Base-by-base conservation (phyloP, 2,113 vertebrate genomes). In the Spizaetus ornatus region DNA sequence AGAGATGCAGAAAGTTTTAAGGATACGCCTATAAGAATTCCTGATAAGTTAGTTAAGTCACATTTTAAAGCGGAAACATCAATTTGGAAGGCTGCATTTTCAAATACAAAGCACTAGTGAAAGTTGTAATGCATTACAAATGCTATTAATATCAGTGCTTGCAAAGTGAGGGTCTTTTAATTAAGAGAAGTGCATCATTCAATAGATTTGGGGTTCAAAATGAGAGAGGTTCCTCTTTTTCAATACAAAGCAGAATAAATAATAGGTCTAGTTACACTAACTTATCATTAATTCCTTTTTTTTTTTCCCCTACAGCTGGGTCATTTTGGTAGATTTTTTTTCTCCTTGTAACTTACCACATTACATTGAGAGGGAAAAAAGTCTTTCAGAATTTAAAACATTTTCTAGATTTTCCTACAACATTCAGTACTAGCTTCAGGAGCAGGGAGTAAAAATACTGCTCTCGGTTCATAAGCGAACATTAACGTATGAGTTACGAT, bases 31-130 rank as follows among this genome's bases (percentile, higher is more conserved):
- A 84, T 32, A 92, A 97, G 97, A 98, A 98, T 97, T 98, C 96
- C 97, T 98, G 98, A 98, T 98, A 98, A 98, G 98, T 98, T 98
- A 98, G 98, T 96, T 96, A 8, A 17, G 78, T 94, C 77, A 62
- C 65, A 89, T 93, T 82, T 89, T 74, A n/a, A 93, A 92, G 76
- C 3, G 15, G 27, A 79, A 80, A 71, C 90, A 83, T 84, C 81
- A 55, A 74, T 95, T 96, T 80, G 20, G 63, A 80, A 91, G 47
- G 80, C 86, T 82, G 81, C 34, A 7, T 79, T 90, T 76, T 83
- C 69, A 89, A 82, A 96, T 34, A 73, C 31, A 93, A 91, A 95
- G 78, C 61, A 94, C 47, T 42, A 76, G 62, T 42, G 73, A 31
- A 45, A 84, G 26, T 10, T 89, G 56, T 48, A 91, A 82, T 29